These are phyloP conservation scores for Catostomus latipinnis DNA, from an alignment of 2,797 vertebrate genomes.

Conservation along the genomic window DNA sequence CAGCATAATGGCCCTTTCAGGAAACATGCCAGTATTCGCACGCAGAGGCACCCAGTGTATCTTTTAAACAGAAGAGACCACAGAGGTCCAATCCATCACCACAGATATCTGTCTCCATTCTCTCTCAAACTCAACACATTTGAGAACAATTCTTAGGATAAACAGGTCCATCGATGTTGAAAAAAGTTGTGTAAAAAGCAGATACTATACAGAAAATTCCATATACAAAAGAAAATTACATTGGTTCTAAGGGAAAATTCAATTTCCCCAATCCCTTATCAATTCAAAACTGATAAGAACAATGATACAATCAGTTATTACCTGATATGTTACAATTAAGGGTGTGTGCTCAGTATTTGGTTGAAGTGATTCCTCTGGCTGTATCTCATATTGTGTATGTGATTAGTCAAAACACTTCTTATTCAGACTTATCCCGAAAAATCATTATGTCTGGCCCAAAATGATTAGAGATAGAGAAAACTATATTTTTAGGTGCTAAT, in stretches of 20 bases:
- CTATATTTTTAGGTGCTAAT: slow-evolving; percentile 44
- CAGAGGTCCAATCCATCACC: slow-evolving; percentile 8
- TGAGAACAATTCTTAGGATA: slow-evolving; percentile 18
- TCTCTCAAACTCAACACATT: slow-evolving; percentile 23
- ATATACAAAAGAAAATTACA: slow-evolving; percentile 45
- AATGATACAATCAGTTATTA: slow-evolving; percentile 49
- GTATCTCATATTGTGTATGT: slow-evolving; percentile 30
- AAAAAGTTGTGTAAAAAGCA: slow-evolving; percentile 38
- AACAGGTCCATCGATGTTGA: slow-evolving; percentile 15
- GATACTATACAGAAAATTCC: slow-evolving; percentile 37
- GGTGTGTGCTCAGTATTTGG: slow-evolving; percentile 42
- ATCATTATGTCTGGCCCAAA: slow-evolving; percentile 40
- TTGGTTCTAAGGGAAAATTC: background rate
- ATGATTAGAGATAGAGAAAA: slow-evolving; percentile 38
- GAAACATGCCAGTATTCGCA: slow-evolving; percentile 14
- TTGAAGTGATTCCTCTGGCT: slow-evolving; percentile 51
- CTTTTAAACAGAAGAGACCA: background rate
- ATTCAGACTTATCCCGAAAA: slow-evolving; percentile 50
- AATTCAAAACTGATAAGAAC: slow-evolving; percentile 45
- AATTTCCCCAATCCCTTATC: background rate
- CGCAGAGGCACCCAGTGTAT: slow-evolving; percentile 37
- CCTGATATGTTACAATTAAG: slow-evolving; percentile 52
- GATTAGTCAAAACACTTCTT: slow-evolving; percentile 58
- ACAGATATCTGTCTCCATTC: slow-evolving; percentile 4
- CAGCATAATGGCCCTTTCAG: slow-evolving; percentile 36